Percentiles rank a stretch among this genome's conserved stretches.
Evolutionary conservation across 2,113 vertebrate species (phyloP).

Genomic region (Xyrauchen texanus): DNA sequence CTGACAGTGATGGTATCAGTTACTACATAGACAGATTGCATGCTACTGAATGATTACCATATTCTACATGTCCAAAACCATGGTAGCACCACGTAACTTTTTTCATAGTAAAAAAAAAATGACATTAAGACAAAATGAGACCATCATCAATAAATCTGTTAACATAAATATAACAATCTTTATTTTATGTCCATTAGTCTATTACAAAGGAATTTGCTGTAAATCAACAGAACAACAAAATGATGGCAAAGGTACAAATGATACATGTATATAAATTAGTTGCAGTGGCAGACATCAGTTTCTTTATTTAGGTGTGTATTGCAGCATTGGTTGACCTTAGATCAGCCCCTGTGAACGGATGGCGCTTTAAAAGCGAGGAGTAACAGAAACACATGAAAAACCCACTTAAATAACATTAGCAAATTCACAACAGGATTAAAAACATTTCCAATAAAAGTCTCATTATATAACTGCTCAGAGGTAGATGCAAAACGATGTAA

Average conservation of each 20-base stretch:
- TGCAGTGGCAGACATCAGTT: neutral
- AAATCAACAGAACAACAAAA: constrained; percentile 35
- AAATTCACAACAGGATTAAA: constrained; percentile 3
- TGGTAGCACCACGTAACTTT: neutral
- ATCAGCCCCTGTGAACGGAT: neutral
- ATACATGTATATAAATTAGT: neutral
- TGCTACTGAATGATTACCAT: no score
- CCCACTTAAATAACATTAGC: constrained; percentile 15
- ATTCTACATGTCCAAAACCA: neutral
- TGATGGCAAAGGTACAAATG: neutral
- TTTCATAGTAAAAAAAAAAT: neutral
- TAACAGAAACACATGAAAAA: constrained; percentile 3
- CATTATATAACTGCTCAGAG: constrained; percentile 4
- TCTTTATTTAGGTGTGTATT: neutral
- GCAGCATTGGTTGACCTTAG: constrained; percentile 13
- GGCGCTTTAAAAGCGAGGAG: neutral
- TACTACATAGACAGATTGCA: no score
- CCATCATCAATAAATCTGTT: constrained; percentile 21
- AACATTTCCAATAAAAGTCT: neutral
- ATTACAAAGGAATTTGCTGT: constrained; percentile 43
- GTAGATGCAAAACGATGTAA: constrained; percentile 34
- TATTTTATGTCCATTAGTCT: constrained; percentile 51
- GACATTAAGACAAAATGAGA: neutral
- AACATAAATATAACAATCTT: constrained; percentile 58
- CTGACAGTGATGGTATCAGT: no score